These are phyloP conservation scores for Cydia strobilella DNA, from an alignment of 1,140 invertebrate species.

Conservation along the genomic window DNA sequence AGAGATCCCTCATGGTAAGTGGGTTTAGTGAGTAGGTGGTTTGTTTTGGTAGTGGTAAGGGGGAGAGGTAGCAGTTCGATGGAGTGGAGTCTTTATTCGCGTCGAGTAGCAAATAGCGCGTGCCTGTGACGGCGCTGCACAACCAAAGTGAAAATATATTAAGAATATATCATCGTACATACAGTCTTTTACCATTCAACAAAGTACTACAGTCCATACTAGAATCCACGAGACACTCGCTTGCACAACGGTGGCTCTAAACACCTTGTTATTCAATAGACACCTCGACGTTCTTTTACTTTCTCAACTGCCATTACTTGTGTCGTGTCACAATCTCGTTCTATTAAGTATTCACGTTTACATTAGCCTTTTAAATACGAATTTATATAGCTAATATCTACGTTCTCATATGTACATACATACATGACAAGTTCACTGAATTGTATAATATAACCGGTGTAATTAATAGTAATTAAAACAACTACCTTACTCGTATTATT, in stretches of 20 bases:
- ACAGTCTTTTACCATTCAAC: not conserved
- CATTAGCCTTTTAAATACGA: slow-evolving; percentile 34
- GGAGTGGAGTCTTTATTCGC: slow-evolving; percentile 54
- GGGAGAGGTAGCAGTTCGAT: slow-evolving; percentile 40
- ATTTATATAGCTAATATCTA: slow-evolving; percentile 16
- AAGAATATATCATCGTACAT: not conserved
- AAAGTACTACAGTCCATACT: slow-evolving; percentile 34
- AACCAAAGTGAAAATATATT: not conserved
- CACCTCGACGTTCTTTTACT: slow-evolving; percentile 60
- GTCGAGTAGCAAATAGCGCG: slow-evolving; percentile 46
- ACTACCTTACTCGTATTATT: slow-evolving; percentile 5
- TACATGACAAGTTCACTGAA: slow-evolving; percentile 40
- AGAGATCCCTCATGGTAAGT: slow-evolving; percentile 57
- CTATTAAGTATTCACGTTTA: slow-evolving; percentile 19
- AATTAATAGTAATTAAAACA: slow-evolving; percentile 6
- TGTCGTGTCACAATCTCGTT: slow-evolving; percentile 29
- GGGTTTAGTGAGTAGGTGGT: slow-evolving; percentile 53
- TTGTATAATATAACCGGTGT: slow-evolving; percentile 39
- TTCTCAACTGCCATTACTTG: slow-evolving; percentile 61
- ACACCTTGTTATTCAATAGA: slow-evolving; percentile 63
- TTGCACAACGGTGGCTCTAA: slow-evolving; percentile 64
- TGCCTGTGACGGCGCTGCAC: slow-evolving; percentile 43
- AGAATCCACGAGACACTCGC: slow-evolving; percentile 52
- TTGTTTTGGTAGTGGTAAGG: slow-evolving; percentile 36
- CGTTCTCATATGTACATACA: slow-evolving; percentile 33